phyloP scores from a whole-genome alignment of 2,797 vertebrate species.

The Cyprinella venusta region DNA sequence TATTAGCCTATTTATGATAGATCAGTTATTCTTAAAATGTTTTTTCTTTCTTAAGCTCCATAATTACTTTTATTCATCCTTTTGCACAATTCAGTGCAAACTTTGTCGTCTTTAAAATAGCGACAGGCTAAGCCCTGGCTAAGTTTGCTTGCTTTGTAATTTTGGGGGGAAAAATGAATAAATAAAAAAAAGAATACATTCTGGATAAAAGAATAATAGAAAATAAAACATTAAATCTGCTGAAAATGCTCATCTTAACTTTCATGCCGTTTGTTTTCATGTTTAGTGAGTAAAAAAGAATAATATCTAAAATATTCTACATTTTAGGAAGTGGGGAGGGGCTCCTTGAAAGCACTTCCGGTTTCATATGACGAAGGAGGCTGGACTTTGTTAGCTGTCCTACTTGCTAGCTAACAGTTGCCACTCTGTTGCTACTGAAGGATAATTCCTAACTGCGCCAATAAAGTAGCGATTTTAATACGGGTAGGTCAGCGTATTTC shows the following conservation, averaged over 20 bases:
- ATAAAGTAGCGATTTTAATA: slow-evolving; percentile 30
- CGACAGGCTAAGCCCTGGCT: background rate
- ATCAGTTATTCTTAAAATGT: background rate
- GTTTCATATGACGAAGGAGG: slow-evolving; percentile 24
- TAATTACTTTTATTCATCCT: background rate
- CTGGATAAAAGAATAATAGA: background rate
- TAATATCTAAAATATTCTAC: background rate
- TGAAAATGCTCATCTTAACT: too few species aligned
- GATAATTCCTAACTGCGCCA: background rate
- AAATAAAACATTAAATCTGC: background rate
- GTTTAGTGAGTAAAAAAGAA: background rate
- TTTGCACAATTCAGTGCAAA: background rate
- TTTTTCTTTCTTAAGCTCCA: background rate
- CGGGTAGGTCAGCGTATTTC: slow-evolving; percentile 41
- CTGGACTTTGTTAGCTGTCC: slow-evolving; percentile 35
- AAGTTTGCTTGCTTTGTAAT: too few species aligned
- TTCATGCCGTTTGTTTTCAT: background rate
- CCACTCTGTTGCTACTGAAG: slow-evolving; percentile 12
- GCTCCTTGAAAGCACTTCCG: slow-evolving; percentile 23
- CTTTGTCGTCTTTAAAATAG: background rate
- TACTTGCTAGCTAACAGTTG: slow-evolving; percentile 47
- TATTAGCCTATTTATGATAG: background rate
- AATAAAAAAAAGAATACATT: background rate
- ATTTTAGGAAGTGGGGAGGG: slow-evolving; percentile 9
- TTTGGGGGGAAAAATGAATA: too few species aligned